Base-by-base conservation (phyloP, 2,113 vertebrate genomes). In the Tyrannus savana region DNA sequence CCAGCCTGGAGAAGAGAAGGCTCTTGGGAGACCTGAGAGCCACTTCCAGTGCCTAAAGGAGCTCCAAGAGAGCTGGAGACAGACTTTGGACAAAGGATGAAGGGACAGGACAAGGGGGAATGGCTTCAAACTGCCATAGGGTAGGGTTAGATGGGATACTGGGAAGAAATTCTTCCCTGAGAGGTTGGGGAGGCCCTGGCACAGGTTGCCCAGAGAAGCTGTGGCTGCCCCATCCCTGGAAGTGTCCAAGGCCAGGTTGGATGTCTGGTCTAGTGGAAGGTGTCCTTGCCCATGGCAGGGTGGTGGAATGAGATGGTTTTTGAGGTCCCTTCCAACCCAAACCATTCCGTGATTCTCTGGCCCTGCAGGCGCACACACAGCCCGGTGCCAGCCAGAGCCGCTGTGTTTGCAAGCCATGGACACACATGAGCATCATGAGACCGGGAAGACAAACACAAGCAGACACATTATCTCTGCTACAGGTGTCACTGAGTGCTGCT, bases 21-120 rank as follows among this genome's bases (percentile, higher is more conserved):
- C 12, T 19, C 71, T 22, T 47, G 12, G 35, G 21, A 77, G 18
- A 69, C 1, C 41, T 55, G 35, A 76, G 35, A 77, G 18, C 21
- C 10, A 9, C 22, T 77, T 12, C 0, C 79, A 77, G 63, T 0
- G 17, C 25, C 24, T 8, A 6, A 42, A 73, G 21, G 25, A 7
- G 21, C 9, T 64, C 25, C 67, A 80, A 21, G 14, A 49, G 47
- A 49, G 41, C 47, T 42, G 71, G 21, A 83, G 21, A 69, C 30
- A 30, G 56, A 42, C 12, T 7, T 0, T 12, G 21, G 41, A 49
- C 5, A 19, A 35, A n/a, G 55, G 0, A 0, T 62, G 35, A 63
- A 42, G 47, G 6, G 41, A 19, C 12, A 84, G 55, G 35, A 42
- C 33, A 25, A 13, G 14, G 12, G 53, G 18, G 25, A 69, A 62